Percentiles rank a stretch among this genome's conserved stretches.
Conservation (phyloP, 2,113 vertebrate species). For the Misgurnus mizolepis region DNA sequence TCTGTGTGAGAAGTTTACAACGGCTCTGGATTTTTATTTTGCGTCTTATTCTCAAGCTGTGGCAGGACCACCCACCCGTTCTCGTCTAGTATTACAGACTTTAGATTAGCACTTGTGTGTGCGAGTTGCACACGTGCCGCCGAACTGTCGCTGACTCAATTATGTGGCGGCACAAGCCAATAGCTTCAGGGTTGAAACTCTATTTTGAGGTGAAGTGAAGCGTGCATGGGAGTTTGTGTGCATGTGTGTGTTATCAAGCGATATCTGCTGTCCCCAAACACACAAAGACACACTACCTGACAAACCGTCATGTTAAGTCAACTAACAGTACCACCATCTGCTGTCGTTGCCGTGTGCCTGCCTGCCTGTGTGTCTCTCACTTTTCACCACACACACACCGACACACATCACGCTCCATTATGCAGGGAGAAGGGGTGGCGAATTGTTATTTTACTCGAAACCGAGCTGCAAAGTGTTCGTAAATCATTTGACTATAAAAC, state of each 20-base stretch:
- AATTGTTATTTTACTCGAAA: background rate
- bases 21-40: conserved; percentile 23
- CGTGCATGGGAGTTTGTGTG: conserved; percentile 20
- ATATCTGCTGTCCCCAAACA: conserved; percentile 18
- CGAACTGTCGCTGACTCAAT: conserved; percentile 65
- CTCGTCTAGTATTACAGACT: conserved; percentile 44
- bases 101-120: conserved; percentile 25
- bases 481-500: conserved; percentile 24
- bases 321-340: background rate
- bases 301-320: background rate
- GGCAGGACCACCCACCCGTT: conserved; percentile 62
- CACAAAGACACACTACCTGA: background rate
- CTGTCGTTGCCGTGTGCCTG: background rate
- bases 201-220: conserved; percentile 58
- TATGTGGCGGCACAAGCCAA: conserved; percentile 60
- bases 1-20: background rate
- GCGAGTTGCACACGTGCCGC: conserved; percentile 28
- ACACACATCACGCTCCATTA: conserved; percentile 5
- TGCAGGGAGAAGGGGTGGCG: too few species aligned
- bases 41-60: conserved; percentile 38
- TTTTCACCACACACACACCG: conserved; percentile 7
- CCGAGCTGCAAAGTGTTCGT: background rate
- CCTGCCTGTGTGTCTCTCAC: background rate
- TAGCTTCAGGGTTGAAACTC: conserved; percentile 68
- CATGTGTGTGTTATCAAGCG: conserved; percentile 49